A percentile compares a stretch with the other conserved stretches of the same genome.
Conservation (phyloP, 2,113 vertebrate genomes). For the Hoplias malabaricus region DNA sequence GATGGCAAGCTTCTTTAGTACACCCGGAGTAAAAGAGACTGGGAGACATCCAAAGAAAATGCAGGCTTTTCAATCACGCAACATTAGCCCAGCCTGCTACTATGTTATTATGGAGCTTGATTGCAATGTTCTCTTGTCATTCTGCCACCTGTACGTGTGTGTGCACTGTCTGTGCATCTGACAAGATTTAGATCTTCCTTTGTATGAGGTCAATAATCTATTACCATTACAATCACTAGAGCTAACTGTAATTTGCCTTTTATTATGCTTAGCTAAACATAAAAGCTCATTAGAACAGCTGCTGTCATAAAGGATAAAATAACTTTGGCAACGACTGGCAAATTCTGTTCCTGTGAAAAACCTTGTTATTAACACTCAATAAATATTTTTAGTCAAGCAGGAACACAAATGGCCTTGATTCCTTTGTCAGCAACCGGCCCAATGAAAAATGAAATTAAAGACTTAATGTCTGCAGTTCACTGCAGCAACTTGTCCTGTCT, state of each 20-base stretch:
- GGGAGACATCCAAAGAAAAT: not conserved
- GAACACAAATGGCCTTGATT: not conserved
- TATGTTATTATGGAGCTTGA: conserved; percentile 4
- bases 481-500: not conserved
- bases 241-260: not conserved
- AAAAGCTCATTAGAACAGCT: not conserved
- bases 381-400: not conserved
- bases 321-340: not conserved
- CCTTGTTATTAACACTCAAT: not conserved
- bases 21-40: not conserved
- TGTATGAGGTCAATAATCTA: not conserved
- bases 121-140: not conserved
- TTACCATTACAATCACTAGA: not conserved
- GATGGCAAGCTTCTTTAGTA: not conserved
- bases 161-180: not conserved
- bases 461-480: not conserved
- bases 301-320: not conserved
- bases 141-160: not conserved
- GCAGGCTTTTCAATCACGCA: conserved; percentile 1
- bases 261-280: not conserved
- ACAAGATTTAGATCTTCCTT: not conserved
- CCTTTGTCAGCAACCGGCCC: not conserved
- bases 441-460: not conserved
- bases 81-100: not conserved
- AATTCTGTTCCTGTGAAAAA: not conserved